Conservation (phyloP, 53 echinoderm and acorn worm genomes). For the Henricia sp. region DNA sequence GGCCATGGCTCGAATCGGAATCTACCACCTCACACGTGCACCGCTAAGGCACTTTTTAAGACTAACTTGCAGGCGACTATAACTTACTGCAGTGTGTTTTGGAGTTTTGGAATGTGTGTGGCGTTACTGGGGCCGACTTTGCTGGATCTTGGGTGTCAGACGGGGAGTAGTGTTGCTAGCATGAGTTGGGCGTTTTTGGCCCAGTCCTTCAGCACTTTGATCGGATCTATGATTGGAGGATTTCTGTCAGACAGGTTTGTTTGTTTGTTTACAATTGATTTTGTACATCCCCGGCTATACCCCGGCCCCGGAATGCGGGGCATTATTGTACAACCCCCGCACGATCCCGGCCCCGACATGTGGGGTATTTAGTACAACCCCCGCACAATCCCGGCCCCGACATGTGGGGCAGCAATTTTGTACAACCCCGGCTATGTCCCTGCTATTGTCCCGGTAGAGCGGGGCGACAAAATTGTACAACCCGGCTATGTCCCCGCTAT, state of each 20-base stretch:
- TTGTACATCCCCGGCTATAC: too few species aligned
- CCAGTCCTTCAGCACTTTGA: constrained; percentile 87
- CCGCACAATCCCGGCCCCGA: too few species aligned
- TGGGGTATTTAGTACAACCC: too few species aligned
- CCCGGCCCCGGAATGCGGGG: too few species aligned
- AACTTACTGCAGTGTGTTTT: constrained; percentile 96
- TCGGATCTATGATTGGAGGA: constrained; percentile 97
- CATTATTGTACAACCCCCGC: too few species aligned
- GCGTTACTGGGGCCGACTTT: constrained; percentile 94
- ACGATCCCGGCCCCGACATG: too few species aligned
- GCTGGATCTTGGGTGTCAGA: constrained; percentile 92
- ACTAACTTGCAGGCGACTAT: constrained; percentile 88
- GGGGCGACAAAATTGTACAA: too few species aligned
- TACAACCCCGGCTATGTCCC: too few species aligned
- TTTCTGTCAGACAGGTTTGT: constrained; percentile 94
- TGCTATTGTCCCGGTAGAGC: too few species aligned
- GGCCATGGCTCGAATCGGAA: neutral
- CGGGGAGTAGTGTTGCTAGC: constrained; percentile 79
- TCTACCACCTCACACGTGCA: neutral
- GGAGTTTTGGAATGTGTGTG: constrained; percentile 99
- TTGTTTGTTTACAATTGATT: neutral
- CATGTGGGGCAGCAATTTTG: too few species aligned
- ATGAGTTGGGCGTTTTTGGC: constrained; percentile 96
- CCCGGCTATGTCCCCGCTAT: too few species aligned
- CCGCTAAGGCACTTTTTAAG: constrained; percentile 75